Evolutionary conservation across 2,113 vertebrate species (phyloP).

Genomic region (Platichthys flesus): DNA sequence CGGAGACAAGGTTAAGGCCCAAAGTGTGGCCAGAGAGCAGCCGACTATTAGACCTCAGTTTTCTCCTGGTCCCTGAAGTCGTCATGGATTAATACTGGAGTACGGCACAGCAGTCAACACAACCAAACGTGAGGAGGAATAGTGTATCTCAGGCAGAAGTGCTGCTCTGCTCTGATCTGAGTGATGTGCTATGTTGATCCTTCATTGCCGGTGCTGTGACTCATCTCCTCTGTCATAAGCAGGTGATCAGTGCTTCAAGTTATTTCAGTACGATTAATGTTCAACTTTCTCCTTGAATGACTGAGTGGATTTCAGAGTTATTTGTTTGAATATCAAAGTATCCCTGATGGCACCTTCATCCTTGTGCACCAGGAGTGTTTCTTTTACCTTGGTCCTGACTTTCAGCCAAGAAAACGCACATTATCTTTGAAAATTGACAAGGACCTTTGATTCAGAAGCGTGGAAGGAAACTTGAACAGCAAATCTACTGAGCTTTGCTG

Average conservation of each 20-base stretch:
- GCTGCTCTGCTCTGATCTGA: neutral
- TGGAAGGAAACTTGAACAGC: too few relatives aligned
- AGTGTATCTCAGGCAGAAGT: neutral
- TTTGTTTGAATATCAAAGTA: neutral
- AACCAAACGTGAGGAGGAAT: neutral
- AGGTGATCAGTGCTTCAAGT: neutral
- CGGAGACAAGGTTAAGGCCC: neutral
- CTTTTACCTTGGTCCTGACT: too few relatives aligned
- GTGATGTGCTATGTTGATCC: constrained; percentile 9
- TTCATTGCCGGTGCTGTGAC: neutral
- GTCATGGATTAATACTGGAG: neutral
- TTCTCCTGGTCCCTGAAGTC: neutral
- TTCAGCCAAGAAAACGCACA: too few relatives aligned
- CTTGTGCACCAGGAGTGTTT: too few relatives aligned
- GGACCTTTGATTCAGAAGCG: too few relatives aligned
- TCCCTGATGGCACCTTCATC: neutral
- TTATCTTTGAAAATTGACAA: too few relatives aligned
- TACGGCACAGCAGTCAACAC: constrained; percentile 1
- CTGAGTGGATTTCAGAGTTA: neutral
- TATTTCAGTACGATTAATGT: neutral
- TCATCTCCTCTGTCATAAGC: neutral
- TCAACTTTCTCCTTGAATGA: neutral
- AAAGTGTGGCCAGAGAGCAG: neutral
- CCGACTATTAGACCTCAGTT: constrained; percentile 3
- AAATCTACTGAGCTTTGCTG: too few relatives aligned